These are phyloP conservation scores for Stylophora pistillata DNA, from an alignment of 64 coral and sea anemone species.

Conservation along the genomic window DNA sequence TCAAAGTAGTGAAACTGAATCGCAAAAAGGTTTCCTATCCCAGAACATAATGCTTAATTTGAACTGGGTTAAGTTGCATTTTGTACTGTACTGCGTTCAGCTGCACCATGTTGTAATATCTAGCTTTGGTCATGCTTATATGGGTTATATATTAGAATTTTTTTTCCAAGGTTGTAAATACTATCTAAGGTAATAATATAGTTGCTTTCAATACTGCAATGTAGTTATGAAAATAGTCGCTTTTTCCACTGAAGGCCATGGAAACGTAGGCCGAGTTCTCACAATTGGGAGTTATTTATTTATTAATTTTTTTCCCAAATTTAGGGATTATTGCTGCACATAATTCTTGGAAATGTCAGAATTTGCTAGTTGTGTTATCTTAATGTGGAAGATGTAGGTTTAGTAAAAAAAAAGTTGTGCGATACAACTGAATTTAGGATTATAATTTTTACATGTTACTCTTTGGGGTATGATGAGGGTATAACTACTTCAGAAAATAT, in stretches of 20 bases:
- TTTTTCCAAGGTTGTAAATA: neutral
- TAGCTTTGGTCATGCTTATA: neutral
- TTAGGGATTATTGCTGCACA: no score
- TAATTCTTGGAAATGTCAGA: no score
- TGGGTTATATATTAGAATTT: neutral
- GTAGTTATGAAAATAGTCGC: neutral
- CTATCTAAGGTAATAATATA: neutral
- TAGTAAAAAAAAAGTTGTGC: no score
- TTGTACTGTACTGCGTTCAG: neutral
- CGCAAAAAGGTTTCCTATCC: neutral
- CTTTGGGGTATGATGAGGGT: no score
- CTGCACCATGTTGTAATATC: neutral
- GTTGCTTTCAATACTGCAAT: neutral
- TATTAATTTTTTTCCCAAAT: neutral
- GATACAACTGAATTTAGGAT: no score
- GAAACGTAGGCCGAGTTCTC: neutral
- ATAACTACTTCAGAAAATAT: no score
- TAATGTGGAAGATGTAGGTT: no score
- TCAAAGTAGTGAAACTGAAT: neutral
- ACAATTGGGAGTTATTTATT: neutral
- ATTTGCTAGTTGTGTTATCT: no score
- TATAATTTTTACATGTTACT: no score
- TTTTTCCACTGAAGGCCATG: neutral
- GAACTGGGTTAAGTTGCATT: neutral
- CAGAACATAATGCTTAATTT: neutral